Percentiles rank a stretch among this genome's conserved stretches.
phyloP scores from a whole-genome alignment of 2,113 vertebrate genomes.

The Paramisgurnus dabryanus region DNA sequence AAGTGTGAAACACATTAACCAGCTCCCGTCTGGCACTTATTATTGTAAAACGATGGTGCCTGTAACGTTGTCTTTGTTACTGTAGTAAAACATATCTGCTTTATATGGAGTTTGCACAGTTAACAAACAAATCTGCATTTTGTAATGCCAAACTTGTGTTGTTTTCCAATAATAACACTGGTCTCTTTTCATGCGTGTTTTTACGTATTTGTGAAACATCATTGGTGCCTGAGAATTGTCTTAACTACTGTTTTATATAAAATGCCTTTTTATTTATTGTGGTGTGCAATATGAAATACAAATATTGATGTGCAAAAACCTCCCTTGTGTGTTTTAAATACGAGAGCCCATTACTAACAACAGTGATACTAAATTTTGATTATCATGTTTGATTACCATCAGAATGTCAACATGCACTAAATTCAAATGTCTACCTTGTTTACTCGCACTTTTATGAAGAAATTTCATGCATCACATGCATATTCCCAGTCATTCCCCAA shows the following conservation, averaged over 20 bases:
- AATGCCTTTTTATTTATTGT: slow-evolving; percentile 49
- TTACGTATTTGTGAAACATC: slow-evolving; percentile 28
- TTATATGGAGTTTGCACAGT: slow-evolving; percentile 4
- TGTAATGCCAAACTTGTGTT: slow-evolving; percentile 34
- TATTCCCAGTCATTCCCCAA: background rate
- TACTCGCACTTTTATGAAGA: background rate
- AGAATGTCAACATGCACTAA: background rate
- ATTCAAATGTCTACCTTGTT: background rate
- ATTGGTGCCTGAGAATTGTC: slow-evolving; percentile 42
- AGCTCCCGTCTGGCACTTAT: no score
- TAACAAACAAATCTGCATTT: slow-evolving; percentile 14
- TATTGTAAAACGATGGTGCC: background rate
- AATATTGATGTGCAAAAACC: slow-evolving; percentile 4
- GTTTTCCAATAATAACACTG: slow-evolving; percentile 8
- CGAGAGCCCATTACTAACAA: no score
- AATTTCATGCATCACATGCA: background rate
- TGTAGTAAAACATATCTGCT: slow-evolving; percentile 16
- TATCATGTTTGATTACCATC: background rate
- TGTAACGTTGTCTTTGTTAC: slow-evolving; percentile 46
- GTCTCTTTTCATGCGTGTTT: slow-evolving; percentile 24
- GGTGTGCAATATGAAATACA: slow-evolving; percentile 55
- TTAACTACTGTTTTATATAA: slow-evolving; percentile 46
- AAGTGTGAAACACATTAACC: background rate
- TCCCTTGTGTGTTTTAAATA: background rate
- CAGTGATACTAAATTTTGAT: no score